Conservation (phyloP, 2,888 invertebrate species). For the Priocnemis perturbator region DNA sequence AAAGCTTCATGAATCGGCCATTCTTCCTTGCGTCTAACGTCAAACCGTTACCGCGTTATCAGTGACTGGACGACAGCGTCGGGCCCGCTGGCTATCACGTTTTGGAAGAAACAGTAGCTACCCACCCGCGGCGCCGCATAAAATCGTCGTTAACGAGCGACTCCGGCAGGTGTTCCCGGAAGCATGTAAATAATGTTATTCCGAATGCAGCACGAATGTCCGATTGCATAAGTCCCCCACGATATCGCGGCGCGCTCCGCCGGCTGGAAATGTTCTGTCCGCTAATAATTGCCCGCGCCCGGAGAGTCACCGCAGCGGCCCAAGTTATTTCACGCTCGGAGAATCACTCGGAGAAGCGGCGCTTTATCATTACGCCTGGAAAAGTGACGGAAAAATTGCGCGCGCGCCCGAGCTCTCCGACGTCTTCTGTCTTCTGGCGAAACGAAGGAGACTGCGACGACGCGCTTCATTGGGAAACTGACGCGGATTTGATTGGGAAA, state of each 20-base stretch:
- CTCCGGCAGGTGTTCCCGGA: conserved; percentile 55
- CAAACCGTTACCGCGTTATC: too few species aligned
- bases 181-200: conserved; percentile 53
- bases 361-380: conserved; percentile 21
- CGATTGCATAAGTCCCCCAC: conserved; percentile 44
- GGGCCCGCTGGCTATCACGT: too few species aligned
- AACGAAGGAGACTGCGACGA: too few species aligned
- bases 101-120: too few species aligned
- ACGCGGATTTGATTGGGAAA: too few species aligned
- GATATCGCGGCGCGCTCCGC: conserved; percentile 6
- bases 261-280: conserved; percentile 17
- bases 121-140: conserved; percentile 11
- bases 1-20: too few species aligned
- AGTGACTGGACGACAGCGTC: too few species aligned
- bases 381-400: conserved; percentile 21
- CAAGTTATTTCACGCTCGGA: too few species aligned
- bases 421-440: too few species aligned
- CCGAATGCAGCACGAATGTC: conserved; percentile 32
- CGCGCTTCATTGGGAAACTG: too few species aligned
- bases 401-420: conserved; percentile 14
- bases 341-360: conserved; percentile 19
- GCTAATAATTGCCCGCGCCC: conserved; percentile 51
- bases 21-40: too few species aligned
- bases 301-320: conserved; percentile 34
- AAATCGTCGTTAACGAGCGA: conserved; percentile 39